Evolutionary conservation across 2,888 invertebrate genomes (phyloP), one percentile per base, ranked within the genome.

Genomic region (Sarcophaga subvicina): DNA sequence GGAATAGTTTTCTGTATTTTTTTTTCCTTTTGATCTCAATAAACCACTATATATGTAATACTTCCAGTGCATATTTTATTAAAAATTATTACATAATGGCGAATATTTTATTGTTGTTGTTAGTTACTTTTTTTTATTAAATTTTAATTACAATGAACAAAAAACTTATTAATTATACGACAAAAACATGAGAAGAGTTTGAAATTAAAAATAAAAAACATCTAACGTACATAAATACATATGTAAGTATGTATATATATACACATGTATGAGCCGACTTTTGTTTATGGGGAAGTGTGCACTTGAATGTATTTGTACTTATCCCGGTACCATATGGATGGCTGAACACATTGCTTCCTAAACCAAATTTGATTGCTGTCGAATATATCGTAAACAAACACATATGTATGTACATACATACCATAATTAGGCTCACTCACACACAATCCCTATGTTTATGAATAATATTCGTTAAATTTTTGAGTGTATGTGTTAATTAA

Each of bases 251-350:
- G 37, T 47, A 63, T 10, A 63, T 8, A 0, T 22, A 10, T 37
- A 37, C 37, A 37, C 8, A 37, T 37, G 8, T 10, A 10, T 37
- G 37, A 37, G 10, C 37, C 37, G 37, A 37, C 37, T 37, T 37
- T 37, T 37, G 37, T 8, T 37, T 8, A 37, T 37, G 37, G 37
- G 37, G 37, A 37, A 37, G 37, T 37, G 54, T 37, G 67, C 25
- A 20, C 22, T n/a, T 25, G 14, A 59, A 27, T 62, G 37, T 70
- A 25, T 64, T 70, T 88, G 79, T 73, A 27, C 66, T 81, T 85
- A 89, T 84, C 88, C 89, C 88, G 88, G 89, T 83, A 89, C 88
- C 83, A 77, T 67, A 89, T 85, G 89, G 88, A 88, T 88, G 89
- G 88, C 54, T 89, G 88, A 83, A 77, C 83, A 78, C 63, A 72